phyloP scores from a whole-genome alignment of 2,888 invertebrate species.

The Netelia inedita region DNA sequence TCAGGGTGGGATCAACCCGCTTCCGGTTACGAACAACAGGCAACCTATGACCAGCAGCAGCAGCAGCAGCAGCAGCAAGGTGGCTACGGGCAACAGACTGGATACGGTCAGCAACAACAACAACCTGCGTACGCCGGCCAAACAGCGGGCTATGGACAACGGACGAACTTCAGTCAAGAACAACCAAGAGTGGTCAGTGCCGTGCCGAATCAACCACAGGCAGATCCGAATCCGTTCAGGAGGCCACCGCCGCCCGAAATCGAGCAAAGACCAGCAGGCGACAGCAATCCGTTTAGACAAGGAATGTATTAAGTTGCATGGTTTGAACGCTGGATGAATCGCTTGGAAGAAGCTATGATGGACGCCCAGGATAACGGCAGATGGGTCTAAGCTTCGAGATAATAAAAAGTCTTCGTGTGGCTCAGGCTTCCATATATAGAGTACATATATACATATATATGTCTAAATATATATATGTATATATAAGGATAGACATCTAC shows the following conservation, averaged over 20 bases:
- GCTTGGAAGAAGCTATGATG: conserved; percentile 59
- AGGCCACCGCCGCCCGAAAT: conserved; percentile 85
- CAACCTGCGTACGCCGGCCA: conserved; percentile 56
- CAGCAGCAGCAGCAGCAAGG: conserved; percentile 67
- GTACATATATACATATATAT: conserved; percentile 71
- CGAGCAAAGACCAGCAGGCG: conserved; percentile 86
- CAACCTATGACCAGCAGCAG: conserved; percentile 68
- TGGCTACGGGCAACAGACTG: conserved; percentile 72
- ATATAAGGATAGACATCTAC: conserved; percentile 54
- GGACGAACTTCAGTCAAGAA: conserved; percentile 64
- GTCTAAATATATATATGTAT: conserved; percentile 78
- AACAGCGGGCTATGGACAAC: conserved; percentile 58
- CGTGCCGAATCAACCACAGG: conserved; percentile 67
- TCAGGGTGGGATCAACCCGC: conserved; percentile 83
- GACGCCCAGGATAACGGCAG: conserved; percentile 47
- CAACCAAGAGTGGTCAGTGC: conserved; percentile 58
- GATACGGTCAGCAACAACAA: conserved; percentile 72
- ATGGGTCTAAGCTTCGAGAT: conserved; percentile 70
- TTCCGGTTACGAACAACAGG: conserved; percentile 68
- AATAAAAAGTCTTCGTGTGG: conserved; percentile 80
- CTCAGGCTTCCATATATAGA: conserved; percentile 82
- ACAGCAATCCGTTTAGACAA: conserved; percentile 93
- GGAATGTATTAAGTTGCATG: conserved; percentile 86
- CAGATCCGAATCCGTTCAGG: conserved; percentile 85
- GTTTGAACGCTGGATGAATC: conserved; percentile 53